Evolutionary conservation across 2,888 invertebrate species (phyloP).

Genomic region (Morpho deidamia): DNA sequence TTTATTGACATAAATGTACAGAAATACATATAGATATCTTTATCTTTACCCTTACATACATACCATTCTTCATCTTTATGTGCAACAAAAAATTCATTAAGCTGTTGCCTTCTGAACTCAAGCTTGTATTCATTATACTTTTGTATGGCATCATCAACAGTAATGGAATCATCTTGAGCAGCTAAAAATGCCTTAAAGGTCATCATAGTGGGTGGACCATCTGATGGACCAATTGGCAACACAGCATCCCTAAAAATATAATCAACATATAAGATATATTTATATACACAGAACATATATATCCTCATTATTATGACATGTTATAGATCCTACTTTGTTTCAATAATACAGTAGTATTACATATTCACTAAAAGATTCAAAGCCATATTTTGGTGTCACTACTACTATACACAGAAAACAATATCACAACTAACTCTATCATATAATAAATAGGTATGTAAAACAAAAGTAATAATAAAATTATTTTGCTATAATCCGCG

Average conservation of each 20-base stretch:
- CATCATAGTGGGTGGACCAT: constrained; percentile 97
- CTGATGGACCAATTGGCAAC: constrained; percentile 61
- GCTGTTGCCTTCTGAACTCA: constrained; percentile 96
- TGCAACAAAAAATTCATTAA: constrained; percentile 98
- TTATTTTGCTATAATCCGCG: too few species aligned
- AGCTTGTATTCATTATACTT: constrained; percentile 99
- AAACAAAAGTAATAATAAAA: too few species aligned
- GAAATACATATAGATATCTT: not conserved
- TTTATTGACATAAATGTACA: constrained; percentile 1
- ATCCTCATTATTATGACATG: too few species aligned
- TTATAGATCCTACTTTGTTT: too few species aligned
- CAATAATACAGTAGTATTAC: too few species aligned
- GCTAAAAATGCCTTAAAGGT: constrained; percentile 97
- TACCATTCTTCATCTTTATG: constrained; percentile 99
- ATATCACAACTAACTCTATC: too few species aligned
- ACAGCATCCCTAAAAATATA: constrained; percentile 66
- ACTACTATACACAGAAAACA: too few species aligned
- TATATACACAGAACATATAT: not conserved
- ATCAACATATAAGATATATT: not conserved
- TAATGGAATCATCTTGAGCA: constrained; percentile 98
- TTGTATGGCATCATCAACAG: constrained; percentile 96
- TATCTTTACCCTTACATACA: not conserved
- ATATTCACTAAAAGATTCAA: too few species aligned
- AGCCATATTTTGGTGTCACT: too few species aligned
- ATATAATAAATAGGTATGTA: too few species aligned